phyloP scores from a whole-genome alignment of 2,797 vertebrate species.

The Hoplostethus mediterraneus region DNA sequence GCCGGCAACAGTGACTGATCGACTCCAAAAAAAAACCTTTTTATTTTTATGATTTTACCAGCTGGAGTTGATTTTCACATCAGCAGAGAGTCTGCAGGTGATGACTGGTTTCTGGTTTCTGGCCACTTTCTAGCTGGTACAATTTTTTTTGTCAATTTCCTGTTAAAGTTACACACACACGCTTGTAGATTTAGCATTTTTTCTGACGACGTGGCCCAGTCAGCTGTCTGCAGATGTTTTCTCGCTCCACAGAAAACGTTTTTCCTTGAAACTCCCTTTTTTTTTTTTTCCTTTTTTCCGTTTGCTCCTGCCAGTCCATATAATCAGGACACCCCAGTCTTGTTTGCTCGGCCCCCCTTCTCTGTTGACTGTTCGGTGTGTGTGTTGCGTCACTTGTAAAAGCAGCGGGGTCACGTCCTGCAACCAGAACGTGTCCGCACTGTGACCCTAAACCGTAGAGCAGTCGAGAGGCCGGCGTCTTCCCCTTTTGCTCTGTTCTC shows the following conservation, averaged over 20 bases:
- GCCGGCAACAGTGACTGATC: not conserved
- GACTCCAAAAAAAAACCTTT: not conserved
- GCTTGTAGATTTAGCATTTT: conserved; percentile 21
- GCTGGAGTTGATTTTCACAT: too few species aligned
- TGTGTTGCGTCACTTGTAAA: conserved; percentile 60
- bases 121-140: not conserved
- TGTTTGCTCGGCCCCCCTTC: conserved; percentile 33
- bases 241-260: conserved; percentile 17
- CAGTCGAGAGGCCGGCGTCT: too few species aligned
- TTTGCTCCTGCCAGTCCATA: conserved; percentile 20
- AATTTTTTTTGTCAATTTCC: conserved; percentile 3
- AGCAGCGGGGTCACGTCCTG: conserved; percentile 20
- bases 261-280: conserved; percentile 13
- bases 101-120: too few species aligned
- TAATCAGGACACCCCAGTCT: conserved; percentile 1
- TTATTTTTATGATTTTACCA: too few species aligned
- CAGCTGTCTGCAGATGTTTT: conserved; percentile 64
- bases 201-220: conserved; percentile 38
- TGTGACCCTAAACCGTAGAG: conserved; percentile 28
- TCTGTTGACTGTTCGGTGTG: conserved; percentile 52
- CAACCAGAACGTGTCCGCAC: conserved; percentile 25
- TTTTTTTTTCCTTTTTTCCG: too few species aligned
- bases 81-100: too few species aligned
- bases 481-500: conserved; percentile 44
- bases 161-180: conserved; percentile 17